phyloP scores from a whole-genome alignment of 2,113 vertebrate genomes.

The pig (Sus scrofa) region T2T-Sscrofa CM000812.6:124813001-124813500 shows the following conservation, averaged over 20 bases:
- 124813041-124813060: constrained; percentile 7
- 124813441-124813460: neutral
- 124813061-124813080: neutral
- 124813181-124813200: neutral
- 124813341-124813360: neutral
- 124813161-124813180: neutral
- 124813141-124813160: neutral
- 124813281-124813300: neutral
- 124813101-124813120: neutral
- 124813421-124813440: neutral
- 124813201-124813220: neutral
- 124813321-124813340: neutral
- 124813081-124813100: neutral
- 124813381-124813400: neutral
- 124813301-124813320: neutral
- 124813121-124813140: neutral
- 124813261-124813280: constrained; percentile 40
- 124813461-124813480: neutral
- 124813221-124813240: neutral
- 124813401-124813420: neutral
- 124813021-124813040: neutral
- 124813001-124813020: neutral
- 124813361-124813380: neutral
- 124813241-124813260: neutral
- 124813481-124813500: neutral